Conservation (phyloP, 2,888 invertebrate species). For the Deilephila porcellus region DNA sequence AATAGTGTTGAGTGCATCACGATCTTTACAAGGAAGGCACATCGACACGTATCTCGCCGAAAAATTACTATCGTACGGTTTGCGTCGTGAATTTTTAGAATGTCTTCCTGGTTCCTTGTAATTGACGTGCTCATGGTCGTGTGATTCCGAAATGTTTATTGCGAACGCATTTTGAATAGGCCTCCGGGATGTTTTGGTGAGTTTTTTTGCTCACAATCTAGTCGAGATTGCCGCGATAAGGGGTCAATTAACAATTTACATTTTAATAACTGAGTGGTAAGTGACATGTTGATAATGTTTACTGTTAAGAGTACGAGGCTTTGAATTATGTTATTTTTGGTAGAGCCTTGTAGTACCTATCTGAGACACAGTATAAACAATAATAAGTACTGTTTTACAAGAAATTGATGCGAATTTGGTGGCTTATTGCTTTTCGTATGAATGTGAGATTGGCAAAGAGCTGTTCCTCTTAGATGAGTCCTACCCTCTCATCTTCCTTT, state of each 20-base stretch:
- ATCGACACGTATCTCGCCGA: conserved; percentile 72
- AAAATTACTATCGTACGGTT: conserved; percentile 69
- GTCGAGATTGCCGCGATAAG: neutral
- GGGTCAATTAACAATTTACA: neutral
- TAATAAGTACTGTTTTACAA: too few species aligned
- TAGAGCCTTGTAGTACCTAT: too few species aligned
- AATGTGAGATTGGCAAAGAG: too few species aligned
- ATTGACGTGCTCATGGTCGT: conserved; percentile 58
- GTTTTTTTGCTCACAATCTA: neutral
- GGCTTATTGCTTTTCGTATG: too few species aligned
- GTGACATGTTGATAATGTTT: neutral
- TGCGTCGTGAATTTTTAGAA: conserved; percentile 78
- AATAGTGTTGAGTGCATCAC: conserved; percentile 49
- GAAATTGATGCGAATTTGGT: too few species aligned
- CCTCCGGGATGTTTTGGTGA: conserved; percentile 34
- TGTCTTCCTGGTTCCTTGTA: conserved; percentile 75
- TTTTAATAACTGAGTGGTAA: neutral
- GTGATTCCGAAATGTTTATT: conserved; percentile 20
- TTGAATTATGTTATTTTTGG: too few species aligned
- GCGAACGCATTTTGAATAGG: conserved; percentile 34
- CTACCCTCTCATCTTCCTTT: too few species aligned
- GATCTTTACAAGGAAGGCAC: conserved; percentile 70
- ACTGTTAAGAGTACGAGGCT: too few species aligned
- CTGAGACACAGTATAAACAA: too few species aligned
- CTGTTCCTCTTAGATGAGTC: too few species aligned